phyloP scores from a whole-genome alignment of 2,797 vertebrate genomes.

The Emydoidea blandingii region DNA sequence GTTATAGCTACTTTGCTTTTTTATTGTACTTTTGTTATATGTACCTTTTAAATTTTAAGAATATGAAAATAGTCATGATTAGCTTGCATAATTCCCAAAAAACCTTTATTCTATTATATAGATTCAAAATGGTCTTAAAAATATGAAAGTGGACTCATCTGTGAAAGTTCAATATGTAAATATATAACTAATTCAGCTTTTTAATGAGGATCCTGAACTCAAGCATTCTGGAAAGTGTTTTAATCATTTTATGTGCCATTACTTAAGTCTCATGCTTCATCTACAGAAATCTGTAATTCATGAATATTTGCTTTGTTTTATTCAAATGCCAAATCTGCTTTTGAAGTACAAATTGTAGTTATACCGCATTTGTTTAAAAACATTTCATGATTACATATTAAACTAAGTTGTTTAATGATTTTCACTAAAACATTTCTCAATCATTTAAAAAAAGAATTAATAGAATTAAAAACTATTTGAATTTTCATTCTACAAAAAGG shows the following conservation, averaged over 20 bases:
- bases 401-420: constrained; percentile 73
- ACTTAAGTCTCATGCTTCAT: not conserved
- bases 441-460: constrained; percentile 38
- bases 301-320: constrained; percentile 70
- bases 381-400: constrained; percentile 65
- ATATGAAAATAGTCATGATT: not conserved
- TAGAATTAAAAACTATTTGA: constrained; percentile 52
- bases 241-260: not conserved
- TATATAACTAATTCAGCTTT: not conserved
- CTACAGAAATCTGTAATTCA: not conserved
- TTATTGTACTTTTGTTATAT: not conserved
- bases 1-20: not conserved
- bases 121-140: not conserved
- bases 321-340: constrained; percentile 75
- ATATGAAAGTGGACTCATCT: not conserved
- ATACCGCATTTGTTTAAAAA: constrained; percentile 77
- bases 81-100: not conserved
- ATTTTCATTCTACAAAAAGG: constrained; percentile 76
- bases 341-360: constrained; percentile 76
- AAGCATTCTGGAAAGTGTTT: too few relatives aligned
- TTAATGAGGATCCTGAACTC: not conserved
- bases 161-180: not conserved
- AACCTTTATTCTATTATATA: not conserved
- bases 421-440: constrained; percentile 45
- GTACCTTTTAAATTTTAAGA: not conserved